Base-by-base conservation (phyloP, 1,140 invertebrate genomes). In the Microplitis mediator region DNA sequence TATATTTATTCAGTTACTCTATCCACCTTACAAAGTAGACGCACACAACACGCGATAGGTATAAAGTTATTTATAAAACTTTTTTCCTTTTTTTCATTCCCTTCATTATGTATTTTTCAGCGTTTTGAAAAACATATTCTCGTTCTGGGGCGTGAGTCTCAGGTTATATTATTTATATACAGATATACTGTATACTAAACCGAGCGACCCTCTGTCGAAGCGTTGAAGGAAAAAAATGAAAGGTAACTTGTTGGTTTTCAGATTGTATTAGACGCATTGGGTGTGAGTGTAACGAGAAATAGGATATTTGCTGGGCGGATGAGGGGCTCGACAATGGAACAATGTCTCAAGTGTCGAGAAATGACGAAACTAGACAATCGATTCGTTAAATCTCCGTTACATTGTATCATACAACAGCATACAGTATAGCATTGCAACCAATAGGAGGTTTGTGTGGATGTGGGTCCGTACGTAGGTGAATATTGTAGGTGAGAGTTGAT, bases 351-450 rank as follows among this genome's bases (percentile, higher is more conserved):
- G 60, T 32, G 60, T 61, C 60, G 11, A 23, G 68, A 14, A 51
- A 60, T 63, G 45, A 56, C 16, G 52, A 61, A 52, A 51, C 64
- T 63, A 73, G 70, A 72, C 52, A 64, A 75, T 72, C 69, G 63
- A 72, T 75, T 75, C 73, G 35, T 70, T 66, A 69, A 75, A 72
- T 72, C 74, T 69, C 69, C 39, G 39, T 45, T 45, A 45, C 39
- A 45, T 45, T 45, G 39, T 45, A 45, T 45, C 23, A 23, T 23
- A 23, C 23, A 23, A 11, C 11, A 45, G 6, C 5, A 45, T 5
- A 11, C 39, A 6, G 39, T 45, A 45, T 23, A 23, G 23, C 23
- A 23, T 23, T 5, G 5, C 8, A 11, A 45, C 0, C 39, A 45
- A 23, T 23, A 23, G 23, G 23, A 23, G 1, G 23, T 23, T 23